Percentiles rank a stretch among this genome's conserved stretches.
These are phyloP conservation scores for Cyclina sinensis DNA, from an alignment of 1,140 invertebrate species.

Conservation along the genomic window DNA sequence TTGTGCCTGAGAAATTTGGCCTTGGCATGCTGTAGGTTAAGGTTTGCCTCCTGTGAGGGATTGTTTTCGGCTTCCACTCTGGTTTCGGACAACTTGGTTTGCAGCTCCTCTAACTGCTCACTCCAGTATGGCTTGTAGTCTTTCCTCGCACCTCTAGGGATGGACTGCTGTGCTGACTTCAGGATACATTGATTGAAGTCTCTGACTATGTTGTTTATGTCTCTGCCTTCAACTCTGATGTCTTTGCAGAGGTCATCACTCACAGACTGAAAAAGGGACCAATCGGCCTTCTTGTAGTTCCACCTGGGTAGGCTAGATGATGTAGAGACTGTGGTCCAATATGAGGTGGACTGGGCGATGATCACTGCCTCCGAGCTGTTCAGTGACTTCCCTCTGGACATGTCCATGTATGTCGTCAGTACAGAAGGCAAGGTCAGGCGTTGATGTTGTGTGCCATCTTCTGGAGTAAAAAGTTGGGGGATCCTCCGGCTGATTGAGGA, in stretches of 20 bases:
- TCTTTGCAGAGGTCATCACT: neutral
- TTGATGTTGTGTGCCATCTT: slow-evolving; percentile 20
- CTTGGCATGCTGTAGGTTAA: neutral
- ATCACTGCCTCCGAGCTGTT: slow-evolving; percentile 43
- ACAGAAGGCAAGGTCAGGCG: slow-evolving; percentile 52
- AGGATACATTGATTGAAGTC: too few species aligned
- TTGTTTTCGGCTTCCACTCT: slow-evolving; percentile 61
- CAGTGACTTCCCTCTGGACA: neutral
- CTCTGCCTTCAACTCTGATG: too few species aligned
- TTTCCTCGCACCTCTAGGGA: too few species aligned
- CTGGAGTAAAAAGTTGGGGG: slow-evolving; percentile 21
- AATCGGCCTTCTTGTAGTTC: slow-evolving; percentile 48
- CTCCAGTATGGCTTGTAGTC: neutral
- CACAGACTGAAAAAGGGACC: neutral
- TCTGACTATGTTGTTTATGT: too few species aligned
- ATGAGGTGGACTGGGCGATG: slow-evolving; percentile 24
- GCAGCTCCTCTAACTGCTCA: slow-evolving; percentile 19
- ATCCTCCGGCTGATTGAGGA: slow-evolving; percentile 10
- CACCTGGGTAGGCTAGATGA: neutral
- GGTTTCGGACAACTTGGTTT: slow-evolving; percentile 54
- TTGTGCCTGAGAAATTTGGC: slow-evolving; percentile 40
- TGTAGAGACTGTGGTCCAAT: neutral
- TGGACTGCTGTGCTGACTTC: too few species aligned
- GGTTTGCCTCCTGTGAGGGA: neutral
- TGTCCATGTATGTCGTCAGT: slow-evolving; percentile 33